These are phyloP conservation scores for Caenorhabditis elegans DNA, from an alignment of 1,140 invertebrate species.

Conservation along the genomic window WBcel235 BX284603.4:3971501-3972000, in stretches of 20 bases:
- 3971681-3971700: constrained; percentile 37
- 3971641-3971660: constrained; percentile 85
- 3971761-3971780: no score
- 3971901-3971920: constrained; percentile 80
- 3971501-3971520: no score
- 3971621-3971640: constrained; percentile 97
- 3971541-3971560: no score
- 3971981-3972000: no score
- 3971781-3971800: constrained; percentile 47
- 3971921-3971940: constrained; percentile 65
- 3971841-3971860: constrained; percentile 85
- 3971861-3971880: constrained; percentile 99
- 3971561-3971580: no score
- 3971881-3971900: constrained; percentile 98
- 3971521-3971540: no score
- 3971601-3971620: constrained; percentile 84
- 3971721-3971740: no score
- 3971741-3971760: no score
- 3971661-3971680: constrained; percentile 60
- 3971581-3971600: background rate
- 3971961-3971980: background rate
- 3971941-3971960: background rate
- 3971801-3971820: constrained; percentile 53
- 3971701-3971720: no score
- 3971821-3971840: constrained; percentile 66